These are phyloP conservation scores for Aphidius gifuensis DNA, from an alignment of 1,140 invertebrate genomes.

Conservation along the genomic window DNA sequence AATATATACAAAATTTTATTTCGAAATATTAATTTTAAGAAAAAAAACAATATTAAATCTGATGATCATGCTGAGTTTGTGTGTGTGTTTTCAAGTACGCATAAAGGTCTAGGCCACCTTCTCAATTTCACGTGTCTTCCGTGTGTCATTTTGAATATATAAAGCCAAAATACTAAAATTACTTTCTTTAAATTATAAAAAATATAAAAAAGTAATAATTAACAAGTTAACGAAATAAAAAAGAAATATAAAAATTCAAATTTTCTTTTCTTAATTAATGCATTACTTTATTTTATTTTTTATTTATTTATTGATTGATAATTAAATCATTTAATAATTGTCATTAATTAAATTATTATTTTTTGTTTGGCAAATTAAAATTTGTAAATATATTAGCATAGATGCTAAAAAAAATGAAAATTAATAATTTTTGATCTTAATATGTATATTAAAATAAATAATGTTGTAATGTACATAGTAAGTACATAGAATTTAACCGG, in stretches of 20 bases:
- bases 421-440: too few relatives aligned
- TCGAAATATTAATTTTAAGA: background rate
- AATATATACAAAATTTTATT: background rate
- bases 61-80: background rate
- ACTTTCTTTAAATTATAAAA: background rate
- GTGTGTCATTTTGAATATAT: constrained; percentile 9
- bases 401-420: too few relatives aligned
- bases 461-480: background rate
- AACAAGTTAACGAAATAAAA: background rate
- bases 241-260: too few relatives aligned
- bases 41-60: background rate
- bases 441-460: background rate
- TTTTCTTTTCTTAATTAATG: too few relatives aligned
- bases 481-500: constrained; percentile 1
- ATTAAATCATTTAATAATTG: too few relatives aligned
- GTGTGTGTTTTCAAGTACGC: background rate
- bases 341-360: too few relatives aligned
- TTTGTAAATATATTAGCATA: too few relatives aligned
- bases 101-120: constrained; percentile 20
- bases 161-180: too few relatives aligned
- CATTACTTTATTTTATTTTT: too few relatives aligned
- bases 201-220: background rate
- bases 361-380: too few relatives aligned
- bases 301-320: too few relatives aligned
- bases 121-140: constrained; percentile 15